phyloP scores from a whole-genome alignment of 1,140 invertebrate genomes.

The Neotoxoptera formosana region DNA sequence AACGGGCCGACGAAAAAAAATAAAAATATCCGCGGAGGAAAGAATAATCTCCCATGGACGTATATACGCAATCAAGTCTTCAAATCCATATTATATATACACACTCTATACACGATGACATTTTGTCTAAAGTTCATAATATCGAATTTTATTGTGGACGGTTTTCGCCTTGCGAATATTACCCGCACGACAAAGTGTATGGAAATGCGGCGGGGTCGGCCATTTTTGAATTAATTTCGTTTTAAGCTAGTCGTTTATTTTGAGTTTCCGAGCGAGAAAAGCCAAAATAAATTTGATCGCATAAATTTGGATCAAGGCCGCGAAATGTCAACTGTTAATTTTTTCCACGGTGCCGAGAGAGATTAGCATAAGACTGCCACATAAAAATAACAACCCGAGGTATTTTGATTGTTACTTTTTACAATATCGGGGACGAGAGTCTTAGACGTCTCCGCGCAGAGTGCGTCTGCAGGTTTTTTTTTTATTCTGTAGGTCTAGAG shows the following conservation, averaged over 20 bases:
- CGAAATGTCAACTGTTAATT: constrained; percentile 45
- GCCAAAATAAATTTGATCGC: constrained; percentile 36
- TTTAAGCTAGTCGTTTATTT: constrained; percentile 45
- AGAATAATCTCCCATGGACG: constrained; percentile 33
- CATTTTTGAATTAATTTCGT: constrained; percentile 46
- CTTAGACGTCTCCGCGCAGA: neutral
- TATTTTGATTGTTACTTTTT: constrained; percentile 53
- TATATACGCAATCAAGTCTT: constrained; percentile 10
- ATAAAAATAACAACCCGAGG: constrained; percentile 47
- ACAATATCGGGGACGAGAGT: neutral
- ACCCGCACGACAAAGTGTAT: neutral
- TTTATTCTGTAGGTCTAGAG: neutral
- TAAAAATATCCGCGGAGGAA: constrained; percentile 29
- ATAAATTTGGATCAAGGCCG: constrained; percentile 54
- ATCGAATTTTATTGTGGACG: constrained; percentile 4
- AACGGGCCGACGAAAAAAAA: constrained; percentile 2
- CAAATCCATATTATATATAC: neutral
- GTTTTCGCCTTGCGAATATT: neutral
- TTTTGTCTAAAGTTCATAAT: constrained; percentile 30
- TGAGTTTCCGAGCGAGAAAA: neutral
- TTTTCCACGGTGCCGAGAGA: constrained; percentile 32
- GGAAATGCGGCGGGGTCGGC: neutral
- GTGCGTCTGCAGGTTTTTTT: neutral
- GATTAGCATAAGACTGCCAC: constrained; percentile 49
- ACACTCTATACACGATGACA: neutral